A percentile compares a stretch with the other conserved stretches of the same genome.
Evolutionary conservation across 2,797 vertebrate species (phyloP).

Genomic region (Potorous gilbertii): DNA sequence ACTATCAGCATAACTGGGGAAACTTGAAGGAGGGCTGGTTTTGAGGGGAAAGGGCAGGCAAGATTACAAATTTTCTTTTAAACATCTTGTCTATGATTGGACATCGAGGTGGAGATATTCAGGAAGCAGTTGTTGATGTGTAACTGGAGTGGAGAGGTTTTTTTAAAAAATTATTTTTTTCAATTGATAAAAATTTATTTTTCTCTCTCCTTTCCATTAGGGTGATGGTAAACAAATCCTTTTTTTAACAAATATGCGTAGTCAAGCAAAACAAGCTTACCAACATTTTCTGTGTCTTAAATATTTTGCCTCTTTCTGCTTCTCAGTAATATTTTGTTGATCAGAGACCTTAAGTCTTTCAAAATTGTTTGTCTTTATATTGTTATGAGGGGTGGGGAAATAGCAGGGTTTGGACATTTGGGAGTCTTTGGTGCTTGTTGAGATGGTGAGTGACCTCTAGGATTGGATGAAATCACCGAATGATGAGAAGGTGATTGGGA

Average conservation of each 20-base stretch:
- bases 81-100: neutral
- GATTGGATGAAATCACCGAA: neutral
- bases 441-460: neutral
- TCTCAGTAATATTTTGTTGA: neutral
- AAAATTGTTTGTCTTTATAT: neutral
- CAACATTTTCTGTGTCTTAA: neutral
- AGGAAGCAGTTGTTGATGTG: neutral
- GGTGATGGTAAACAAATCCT: neutral
- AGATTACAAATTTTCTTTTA: neutral
- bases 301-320: neutral
- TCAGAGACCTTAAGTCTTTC: neutral
- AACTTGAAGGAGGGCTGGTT: neutral
- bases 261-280: neutral
- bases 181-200: neutral
- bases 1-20: neutral
- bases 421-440: neutral
- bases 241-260: neutral
- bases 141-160: neutral
- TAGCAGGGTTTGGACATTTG: neutral
- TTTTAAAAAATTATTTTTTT: neutral
- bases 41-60: neutral
- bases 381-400: neutral
- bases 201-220: neutral
- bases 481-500: neutral
- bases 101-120: neutral